Conservation (phyloP, 2,113 vertebrate genomes). For the Toxotes chatareus region DNA sequence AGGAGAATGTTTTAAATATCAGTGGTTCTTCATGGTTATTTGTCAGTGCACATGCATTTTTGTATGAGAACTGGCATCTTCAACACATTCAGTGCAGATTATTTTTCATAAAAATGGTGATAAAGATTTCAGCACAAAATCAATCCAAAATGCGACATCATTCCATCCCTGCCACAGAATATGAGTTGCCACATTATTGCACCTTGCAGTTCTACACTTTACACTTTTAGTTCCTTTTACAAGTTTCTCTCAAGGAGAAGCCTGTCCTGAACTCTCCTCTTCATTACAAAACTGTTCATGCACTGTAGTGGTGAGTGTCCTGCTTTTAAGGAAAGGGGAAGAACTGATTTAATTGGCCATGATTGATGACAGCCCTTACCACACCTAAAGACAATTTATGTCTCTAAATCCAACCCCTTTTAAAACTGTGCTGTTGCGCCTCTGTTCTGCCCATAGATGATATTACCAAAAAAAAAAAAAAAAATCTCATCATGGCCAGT, state of each 20-base stretch:
- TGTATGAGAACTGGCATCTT: not conserved
- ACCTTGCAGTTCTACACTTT: not conserved
- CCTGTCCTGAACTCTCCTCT: not conserved
- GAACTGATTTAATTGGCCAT: slow-evolving; percentile 28
- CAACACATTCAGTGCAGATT: not conserved
- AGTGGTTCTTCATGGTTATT: no score
- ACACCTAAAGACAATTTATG: slow-evolving; percentile 15
- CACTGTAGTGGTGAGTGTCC: not conserved
- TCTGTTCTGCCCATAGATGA: not conserved
- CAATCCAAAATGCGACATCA: not conserved
- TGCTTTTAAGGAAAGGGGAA: slow-evolving; percentile 1
- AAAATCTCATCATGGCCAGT: slow-evolving; percentile 3
- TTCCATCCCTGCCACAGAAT: not conserved
- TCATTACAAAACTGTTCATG: slow-evolving; percentile 4
- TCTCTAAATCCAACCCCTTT: slow-evolving; percentile 19
- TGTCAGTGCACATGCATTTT: not conserved
- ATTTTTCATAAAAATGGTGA: not conserved
- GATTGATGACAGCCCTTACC: slow-evolving; percentile 19
- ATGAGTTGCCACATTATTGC: not conserved
- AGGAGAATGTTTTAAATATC: not conserved
- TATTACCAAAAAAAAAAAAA: no score
- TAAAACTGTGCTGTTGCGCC: not conserved
- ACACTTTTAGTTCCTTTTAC: not conserved
- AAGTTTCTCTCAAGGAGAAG: not conserved
- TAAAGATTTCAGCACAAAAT: not conserved